Evolutionary conservation across 2,797 vertebrate species (phyloP).

Genomic region (Chrysolophus pictus): DNA sequence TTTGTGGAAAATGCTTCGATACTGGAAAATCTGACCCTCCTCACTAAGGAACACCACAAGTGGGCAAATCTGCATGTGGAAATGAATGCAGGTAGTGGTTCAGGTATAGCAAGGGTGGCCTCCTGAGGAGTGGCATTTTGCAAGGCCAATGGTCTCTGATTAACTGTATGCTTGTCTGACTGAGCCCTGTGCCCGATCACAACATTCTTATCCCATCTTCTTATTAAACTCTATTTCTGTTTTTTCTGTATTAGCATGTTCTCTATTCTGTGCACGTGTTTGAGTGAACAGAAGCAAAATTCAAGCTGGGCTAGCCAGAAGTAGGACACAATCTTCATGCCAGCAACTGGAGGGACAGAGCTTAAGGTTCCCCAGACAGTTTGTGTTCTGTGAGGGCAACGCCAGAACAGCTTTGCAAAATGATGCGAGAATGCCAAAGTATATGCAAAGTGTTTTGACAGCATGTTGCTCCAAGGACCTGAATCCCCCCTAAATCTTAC

Average conservation of each 20-base stretch:
- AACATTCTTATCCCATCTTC: not conserved
- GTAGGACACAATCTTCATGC: not conserved
- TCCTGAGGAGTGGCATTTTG: not conserved
- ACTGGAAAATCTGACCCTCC: not conserved
- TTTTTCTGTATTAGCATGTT: not conserved
- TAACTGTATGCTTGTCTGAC: not conserved
- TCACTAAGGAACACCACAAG: not conserved
- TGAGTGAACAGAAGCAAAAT: rapidly evolving
- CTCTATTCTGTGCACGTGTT: not conserved
- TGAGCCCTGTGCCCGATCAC: not conserved
- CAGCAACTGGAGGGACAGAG: not conserved
- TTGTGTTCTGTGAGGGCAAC: not conserved
- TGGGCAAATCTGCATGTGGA: not conserved
- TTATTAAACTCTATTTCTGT: not conserved
- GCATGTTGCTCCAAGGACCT: not conserved
- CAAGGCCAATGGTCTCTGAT: not conserved
- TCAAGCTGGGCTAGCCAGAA: not conserved
- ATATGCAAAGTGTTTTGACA: not conserved
- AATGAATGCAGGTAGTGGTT: not conserved
- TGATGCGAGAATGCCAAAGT: not conserved
- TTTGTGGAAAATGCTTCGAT: not conserved
- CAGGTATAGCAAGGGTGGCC: not conserved
- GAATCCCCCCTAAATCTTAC: not conserved
- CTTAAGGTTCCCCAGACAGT: not conserved
- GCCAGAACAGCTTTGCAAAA: not conserved